phyloP scores from a whole-genome alignment of 2,888 invertebrate species.

The Heliconius cydno region DNA sequence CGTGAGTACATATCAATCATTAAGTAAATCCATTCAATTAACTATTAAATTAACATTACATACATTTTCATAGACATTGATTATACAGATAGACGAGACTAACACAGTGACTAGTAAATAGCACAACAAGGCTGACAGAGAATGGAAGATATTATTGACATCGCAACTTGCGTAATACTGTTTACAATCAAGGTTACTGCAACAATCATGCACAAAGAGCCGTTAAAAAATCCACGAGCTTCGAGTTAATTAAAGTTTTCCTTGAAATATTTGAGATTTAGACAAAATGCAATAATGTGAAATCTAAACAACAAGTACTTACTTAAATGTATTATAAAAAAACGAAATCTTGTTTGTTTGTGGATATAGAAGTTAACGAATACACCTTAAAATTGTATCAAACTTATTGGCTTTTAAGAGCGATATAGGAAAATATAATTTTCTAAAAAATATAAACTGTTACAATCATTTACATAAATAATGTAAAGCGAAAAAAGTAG shows the following conservation, averaged over 20 bases:
- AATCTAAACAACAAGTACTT: background rate
- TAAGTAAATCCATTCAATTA: conserved; percentile 29
- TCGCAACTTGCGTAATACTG: conserved; percentile 37
- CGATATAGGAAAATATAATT: no score
- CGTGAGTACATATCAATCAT: conserved; percentile 2
- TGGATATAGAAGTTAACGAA: no score
- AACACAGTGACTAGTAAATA: conserved; percentile 35
- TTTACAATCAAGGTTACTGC: conserved; percentile 41
- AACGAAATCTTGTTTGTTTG: no score
- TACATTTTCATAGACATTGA: conserved; percentile 31
- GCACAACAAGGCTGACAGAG: conserved; percentile 36
- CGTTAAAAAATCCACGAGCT: conserved; percentile 16
- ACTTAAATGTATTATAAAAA: background rate
- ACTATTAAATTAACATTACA: background rate
- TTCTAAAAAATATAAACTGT: no score
- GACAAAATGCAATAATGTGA: background rate
- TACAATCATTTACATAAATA: no score
- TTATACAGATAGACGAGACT: conserved; percentile 28
- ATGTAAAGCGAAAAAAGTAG: background rate
- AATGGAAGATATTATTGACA: conserved; percentile 42
- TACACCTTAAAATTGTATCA: no score
- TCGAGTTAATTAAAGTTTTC: conserved; percentile 11
- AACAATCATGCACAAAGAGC: conserved; percentile 35
- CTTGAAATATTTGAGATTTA: conserved; percentile 11
- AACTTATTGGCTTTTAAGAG: no score